Base-by-base conservation (phyloP, 2,888 invertebrate genomes). In the Temnothorax rugatulus region DNA sequence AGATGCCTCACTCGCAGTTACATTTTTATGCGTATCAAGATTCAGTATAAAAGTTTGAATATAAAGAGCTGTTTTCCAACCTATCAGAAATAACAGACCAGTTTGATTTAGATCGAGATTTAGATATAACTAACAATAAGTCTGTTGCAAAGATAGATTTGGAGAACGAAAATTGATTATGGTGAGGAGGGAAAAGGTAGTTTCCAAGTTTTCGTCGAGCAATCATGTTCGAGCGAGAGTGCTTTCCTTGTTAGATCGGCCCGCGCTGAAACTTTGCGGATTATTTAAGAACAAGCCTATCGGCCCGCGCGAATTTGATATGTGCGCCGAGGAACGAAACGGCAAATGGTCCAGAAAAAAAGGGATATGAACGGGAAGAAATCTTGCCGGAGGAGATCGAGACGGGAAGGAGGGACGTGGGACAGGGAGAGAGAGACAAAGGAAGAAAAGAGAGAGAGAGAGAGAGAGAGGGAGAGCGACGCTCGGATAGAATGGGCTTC, bases 401-500 rank as follows among this genome's bases (percentile, higher is more conserved):
- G 54, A 44, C 29, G 76, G 25, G 25, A 41, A 34, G 13, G 38
- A 8, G 66, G 44, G 11, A 9, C 11, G 61, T 5, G 11, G n/a
- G 66, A 8, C 38, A 71, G 34, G 41, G 69, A 66, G 41, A 57
- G 69, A 57, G 41, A 52, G 38, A 29, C 52, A 44, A 52, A 47
- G n/a, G 18, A 50, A 11, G 9, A 11, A 41, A 50, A 21, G 54
- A 74, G 52, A 29, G 47, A 47, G 69, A 29, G 29, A 29, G 29
- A 29, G 29, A 29, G 29, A 41, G 44, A 21, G 47, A 73, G 52
- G 21, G 54, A 15, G 69, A 29, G 74, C 54, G 63, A 15, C 47
- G 50, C n/a, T 54, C 61, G 74, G 44, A 47, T 61, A 63, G 89
- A 92, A 91, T 89, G 88, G 88, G 87, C 89, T 83, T 83, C 90